phyloP scores from a whole-genome alignment of 2,113 vertebrate genomes.

The Tichodroma muraria region DNA sequence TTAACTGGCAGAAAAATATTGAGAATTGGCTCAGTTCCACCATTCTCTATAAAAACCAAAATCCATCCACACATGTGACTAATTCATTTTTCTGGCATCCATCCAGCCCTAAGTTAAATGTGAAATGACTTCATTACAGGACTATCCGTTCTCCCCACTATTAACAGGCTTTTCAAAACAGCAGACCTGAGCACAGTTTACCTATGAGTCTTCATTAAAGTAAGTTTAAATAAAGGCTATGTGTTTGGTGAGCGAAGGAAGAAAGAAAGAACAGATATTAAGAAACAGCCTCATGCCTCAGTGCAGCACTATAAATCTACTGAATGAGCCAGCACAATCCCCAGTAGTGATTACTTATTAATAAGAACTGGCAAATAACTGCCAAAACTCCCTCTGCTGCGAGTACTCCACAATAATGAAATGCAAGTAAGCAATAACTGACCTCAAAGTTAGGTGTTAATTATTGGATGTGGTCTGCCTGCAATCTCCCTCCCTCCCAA shows the following conservation, averaged over 20 bases:
- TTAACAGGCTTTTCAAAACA: constrained; percentile 43
- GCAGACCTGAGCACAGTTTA: constrained; percentile 31
- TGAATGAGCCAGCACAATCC: constrained; percentile 60
- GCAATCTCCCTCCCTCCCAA: neutral
- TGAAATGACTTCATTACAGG: constrained; percentile 51
- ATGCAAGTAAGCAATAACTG: constrained; percentile 59
- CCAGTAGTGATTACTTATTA: constrained; percentile 66
- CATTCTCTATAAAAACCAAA: constrained; percentile 25
- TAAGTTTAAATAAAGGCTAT: constrained; percentile 48
- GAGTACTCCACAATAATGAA: constrained; percentile 56
- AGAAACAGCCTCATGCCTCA: constrained; percentile 48
- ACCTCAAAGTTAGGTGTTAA: constrained; percentile 59
- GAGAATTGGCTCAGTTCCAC: constrained; percentile 20
- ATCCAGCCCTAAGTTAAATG: constrained; percentile 10
- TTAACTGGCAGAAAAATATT: constrained; percentile 48
- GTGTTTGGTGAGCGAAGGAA: constrained; percentile 15
- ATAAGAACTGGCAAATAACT: constrained; percentile 58
- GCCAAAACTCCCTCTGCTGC: constrained; percentile 47
- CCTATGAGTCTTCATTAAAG: constrained; percentile 52
- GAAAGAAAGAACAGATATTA: constrained; percentile 47
- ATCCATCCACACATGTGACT: constrained; percentile 50
- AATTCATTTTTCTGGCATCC: constrained; percentile 42
- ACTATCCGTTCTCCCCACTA: neutral
- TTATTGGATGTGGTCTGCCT: constrained; percentile 26
- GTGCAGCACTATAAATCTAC: constrained; percentile 65